Conservation (phyloP, 1,140 invertebrate species). For the Leguminivora glycinivorella region DNA sequence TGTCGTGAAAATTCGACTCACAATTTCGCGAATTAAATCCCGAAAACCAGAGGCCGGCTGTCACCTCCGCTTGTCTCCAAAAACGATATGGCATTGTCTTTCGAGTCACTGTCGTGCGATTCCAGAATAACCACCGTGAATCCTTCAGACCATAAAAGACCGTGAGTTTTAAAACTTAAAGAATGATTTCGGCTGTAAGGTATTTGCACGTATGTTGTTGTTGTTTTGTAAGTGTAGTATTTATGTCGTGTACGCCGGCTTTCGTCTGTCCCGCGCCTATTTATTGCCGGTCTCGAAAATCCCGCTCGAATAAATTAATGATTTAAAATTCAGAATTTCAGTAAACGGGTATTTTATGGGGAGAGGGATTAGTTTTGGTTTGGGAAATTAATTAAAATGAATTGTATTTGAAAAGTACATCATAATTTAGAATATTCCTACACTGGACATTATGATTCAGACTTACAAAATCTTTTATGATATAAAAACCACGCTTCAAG, state of each 20-base stretch:
- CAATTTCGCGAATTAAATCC: slow-evolving; percentile 65
- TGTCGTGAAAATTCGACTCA: slow-evolving; percentile 42
- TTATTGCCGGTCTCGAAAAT: slow-evolving; percentile 60
- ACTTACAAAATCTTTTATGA: no score
- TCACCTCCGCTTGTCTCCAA: slow-evolving; percentile 64
- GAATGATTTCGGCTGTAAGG: slow-evolving; percentile 32
- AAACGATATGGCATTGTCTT: slow-evolving; percentile 66
- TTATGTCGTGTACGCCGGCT: slow-evolving; percentile 53
- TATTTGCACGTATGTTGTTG: slow-evolving; percentile 33
- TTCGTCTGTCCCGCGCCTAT: slow-evolving; percentile 62
- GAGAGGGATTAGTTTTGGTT: slow-evolving; percentile 1
- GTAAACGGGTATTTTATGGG: slow-evolving; percentile 1
- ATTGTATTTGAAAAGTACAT: neutral
- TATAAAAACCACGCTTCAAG: no score
- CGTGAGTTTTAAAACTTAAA: slow-evolving; percentile 32
- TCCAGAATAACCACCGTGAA: slow-evolving; percentile 19
- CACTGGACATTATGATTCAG: no score
- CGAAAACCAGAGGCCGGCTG: slow-evolving; percentile 58
- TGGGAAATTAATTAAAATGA: neutral
- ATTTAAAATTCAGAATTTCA: slow-evolving; percentile 41
- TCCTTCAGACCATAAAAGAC: slow-evolving; percentile 32
- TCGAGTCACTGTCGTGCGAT: slow-evolving; percentile 32
- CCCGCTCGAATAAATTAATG: slow-evolving; percentile 63
- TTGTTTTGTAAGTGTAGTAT: slow-evolving; percentile 39
- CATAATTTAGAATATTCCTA: no score